A percentile compares a stretch with the other conserved stretches of the same genome.
Evolutionary conservation across 2,113 vertebrate species (phyloP).

Genomic region (Scolopax mira): DNA sequence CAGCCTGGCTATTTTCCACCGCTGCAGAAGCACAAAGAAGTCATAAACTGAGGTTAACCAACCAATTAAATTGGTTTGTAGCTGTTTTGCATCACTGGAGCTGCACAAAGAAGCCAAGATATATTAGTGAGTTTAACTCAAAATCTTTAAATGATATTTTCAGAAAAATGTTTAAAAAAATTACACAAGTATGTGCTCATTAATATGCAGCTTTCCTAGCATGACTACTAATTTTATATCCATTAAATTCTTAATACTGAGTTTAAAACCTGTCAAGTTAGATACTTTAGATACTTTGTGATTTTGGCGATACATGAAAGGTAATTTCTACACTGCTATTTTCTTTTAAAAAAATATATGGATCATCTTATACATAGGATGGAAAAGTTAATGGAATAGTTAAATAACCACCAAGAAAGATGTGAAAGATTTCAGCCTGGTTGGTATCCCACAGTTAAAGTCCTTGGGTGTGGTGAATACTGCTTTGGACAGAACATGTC

Average conservation of each 20-base stretch:
- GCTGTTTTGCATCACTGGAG: neutral
- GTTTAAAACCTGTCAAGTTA: neutral
- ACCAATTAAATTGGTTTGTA: neutral
- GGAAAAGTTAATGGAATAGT: neutral
- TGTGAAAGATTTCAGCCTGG: neutral
- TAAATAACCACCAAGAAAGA: neutral
- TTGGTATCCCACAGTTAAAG: neutral
- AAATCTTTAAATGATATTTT: neutral
- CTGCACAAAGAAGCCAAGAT: neutral
- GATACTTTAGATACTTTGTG: neutral
- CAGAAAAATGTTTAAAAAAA: neutral
- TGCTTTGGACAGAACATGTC: neutral
- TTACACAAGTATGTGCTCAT: neutral
- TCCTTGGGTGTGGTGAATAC: neutral
- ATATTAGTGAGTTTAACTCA: neutral
- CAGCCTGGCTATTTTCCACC: slow-evolving; percentile 4
- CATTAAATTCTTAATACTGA: neutral
- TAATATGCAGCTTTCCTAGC: neutral
- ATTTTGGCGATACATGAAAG: neutral
- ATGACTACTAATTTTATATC: neutral
- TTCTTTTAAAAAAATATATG: neutral
- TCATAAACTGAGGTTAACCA: slow-evolving; percentile 43
- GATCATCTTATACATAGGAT: neutral
- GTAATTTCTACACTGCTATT: neutral
- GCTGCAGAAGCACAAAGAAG: slow-evolving; percentile 17